These are phyloP conservation scores for Brevimyrus niger DNA, from an alignment of 2,113 vertebrate genomes.

Conservation along the genomic window DNA sequence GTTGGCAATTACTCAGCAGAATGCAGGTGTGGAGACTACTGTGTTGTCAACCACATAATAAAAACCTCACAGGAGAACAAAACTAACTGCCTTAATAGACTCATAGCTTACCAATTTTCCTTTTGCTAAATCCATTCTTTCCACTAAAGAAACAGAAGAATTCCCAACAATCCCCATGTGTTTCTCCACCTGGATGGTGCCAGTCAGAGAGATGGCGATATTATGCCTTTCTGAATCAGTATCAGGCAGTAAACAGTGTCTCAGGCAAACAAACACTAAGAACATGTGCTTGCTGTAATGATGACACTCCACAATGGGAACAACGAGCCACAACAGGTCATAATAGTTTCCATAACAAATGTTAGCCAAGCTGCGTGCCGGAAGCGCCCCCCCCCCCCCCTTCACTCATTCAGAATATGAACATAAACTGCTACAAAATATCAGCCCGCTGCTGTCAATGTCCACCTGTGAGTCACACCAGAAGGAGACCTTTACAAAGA, in stretches of 20 bases:
- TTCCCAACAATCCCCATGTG: not conserved
- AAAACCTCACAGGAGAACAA: not conserved
- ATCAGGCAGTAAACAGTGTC: not conserved
- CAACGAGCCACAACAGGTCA: not conserved
- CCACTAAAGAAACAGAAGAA: not conserved
- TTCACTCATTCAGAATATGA: not conserved
- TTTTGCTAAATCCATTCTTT: not conserved
- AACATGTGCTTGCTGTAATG: not conserved
- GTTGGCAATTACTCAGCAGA: not conserved
- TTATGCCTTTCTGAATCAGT: not conserved
- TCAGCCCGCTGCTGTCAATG: not conserved
- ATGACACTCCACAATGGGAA: not conserved
- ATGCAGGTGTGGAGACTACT: not conserved
- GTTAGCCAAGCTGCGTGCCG: not conserved
- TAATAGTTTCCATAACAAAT: not conserved
- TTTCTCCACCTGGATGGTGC: not conserved
- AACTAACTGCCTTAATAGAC: not conserved
- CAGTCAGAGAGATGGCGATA: not conserved
- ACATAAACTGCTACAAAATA: no score
- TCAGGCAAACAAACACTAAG: not conserved
- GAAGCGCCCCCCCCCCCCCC: not conserved
- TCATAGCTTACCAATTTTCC: not conserved
- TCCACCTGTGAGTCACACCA: not conserved
- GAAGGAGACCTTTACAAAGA: not conserved
- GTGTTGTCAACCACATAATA: not conserved